A percentile compares a stretch with the other conserved stretches of the same genome.
phyloP scores from a whole-genome alignment of 2,888 invertebrate species.

The Patella ulyssiponensis region DNA sequence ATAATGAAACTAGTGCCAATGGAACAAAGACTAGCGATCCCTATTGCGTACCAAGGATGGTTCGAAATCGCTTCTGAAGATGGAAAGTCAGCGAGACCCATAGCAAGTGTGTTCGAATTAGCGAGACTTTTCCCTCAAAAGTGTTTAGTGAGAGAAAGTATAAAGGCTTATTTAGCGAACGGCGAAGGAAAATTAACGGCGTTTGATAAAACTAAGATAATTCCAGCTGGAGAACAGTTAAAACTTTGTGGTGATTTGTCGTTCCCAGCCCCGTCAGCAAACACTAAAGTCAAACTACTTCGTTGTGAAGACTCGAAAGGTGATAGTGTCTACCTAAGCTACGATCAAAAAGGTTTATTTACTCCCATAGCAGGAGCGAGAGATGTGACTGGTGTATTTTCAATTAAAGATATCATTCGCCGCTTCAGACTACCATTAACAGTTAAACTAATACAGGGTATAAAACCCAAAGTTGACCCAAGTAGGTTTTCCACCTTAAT shows the following conservation, averaged over 20 bases:
- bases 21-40: slow-evolving; percentile 83
- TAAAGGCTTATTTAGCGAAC: slow-evolving; percentile 62
- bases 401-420: slow-evolving; percentile 87
- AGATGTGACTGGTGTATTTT: slow-evolving; percentile 95
- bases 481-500: slow-evolving; percentile 65
- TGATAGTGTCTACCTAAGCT: slow-evolving; percentile 84
- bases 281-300: slow-evolving; percentile 76
- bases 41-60: slow-evolving; percentile 91
- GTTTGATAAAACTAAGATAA: slow-evolving; percentile 57
- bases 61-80: slow-evolving; percentile 96
- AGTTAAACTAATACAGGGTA: slow-evolving; percentile 91
- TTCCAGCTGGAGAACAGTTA: slow-evolving; percentile 66
- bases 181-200: slow-evolving; percentile 58
- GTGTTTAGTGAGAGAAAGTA: slow-evolving; percentile 81
- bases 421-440: slow-evolving; percentile 90
- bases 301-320: slow-evolving; percentile 90
- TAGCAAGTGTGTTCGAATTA: slow-evolving; percentile 89
- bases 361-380: slow-evolving; percentile 93
- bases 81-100: slow-evolving; percentile 89
- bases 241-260: slow-evolving; percentile 63
- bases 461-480: slow-evolving; percentile 79
- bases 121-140: slow-evolving; percentile 74
- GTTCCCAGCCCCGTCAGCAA: slow-evolving; percentile 44
- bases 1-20: slow-evolving; percentile 47
- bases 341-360: slow-evolving; percentile 92